Evolutionary conservation across 2,797 vertebrate genomes (phyloP).

Genomic region (Bradypodion ventrale): DNA sequence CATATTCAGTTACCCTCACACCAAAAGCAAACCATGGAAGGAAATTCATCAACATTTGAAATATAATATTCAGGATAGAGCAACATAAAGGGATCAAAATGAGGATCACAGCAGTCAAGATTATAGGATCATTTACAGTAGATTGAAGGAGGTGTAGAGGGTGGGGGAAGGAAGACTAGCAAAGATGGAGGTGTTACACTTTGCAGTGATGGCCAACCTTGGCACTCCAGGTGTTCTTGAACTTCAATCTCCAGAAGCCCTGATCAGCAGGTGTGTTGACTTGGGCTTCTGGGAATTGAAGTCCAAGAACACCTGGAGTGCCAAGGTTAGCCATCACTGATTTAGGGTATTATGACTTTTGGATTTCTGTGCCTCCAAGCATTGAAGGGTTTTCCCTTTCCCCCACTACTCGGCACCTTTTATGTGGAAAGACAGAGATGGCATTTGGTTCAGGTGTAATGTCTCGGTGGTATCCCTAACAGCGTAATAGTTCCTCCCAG

Average conservation of each 20-base stretch:
- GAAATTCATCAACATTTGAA: neutral
- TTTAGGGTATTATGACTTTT: no score
- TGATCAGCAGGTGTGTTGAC: no score
- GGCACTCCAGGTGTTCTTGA: no score
- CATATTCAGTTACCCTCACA: neutral
- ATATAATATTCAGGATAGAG: neutral
- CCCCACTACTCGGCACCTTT: neutral
- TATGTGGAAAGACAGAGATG: neutral
- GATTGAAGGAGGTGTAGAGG: rapidly evolving
- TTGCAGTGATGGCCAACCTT: no score
- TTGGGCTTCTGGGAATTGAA: no score
- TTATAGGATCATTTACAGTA: rapidly evolving
- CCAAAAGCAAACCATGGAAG: neutral
- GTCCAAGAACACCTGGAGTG: no score
- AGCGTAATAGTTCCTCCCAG: constrained; percentile 93
- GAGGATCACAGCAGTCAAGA: no score
- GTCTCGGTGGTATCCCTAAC: constrained; percentile 61
- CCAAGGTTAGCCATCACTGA: no score
- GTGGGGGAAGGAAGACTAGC: neutral
- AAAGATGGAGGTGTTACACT: neutral
- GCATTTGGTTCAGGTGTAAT: rapidly evolving
- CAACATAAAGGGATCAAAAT: neutral
- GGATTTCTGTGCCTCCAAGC: no score
- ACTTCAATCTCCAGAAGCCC: no score
- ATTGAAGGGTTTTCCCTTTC: neutral